Base-by-base conservation (phyloP, 2,113 vertebrate species). In the Fregata magnificens region DNA sequence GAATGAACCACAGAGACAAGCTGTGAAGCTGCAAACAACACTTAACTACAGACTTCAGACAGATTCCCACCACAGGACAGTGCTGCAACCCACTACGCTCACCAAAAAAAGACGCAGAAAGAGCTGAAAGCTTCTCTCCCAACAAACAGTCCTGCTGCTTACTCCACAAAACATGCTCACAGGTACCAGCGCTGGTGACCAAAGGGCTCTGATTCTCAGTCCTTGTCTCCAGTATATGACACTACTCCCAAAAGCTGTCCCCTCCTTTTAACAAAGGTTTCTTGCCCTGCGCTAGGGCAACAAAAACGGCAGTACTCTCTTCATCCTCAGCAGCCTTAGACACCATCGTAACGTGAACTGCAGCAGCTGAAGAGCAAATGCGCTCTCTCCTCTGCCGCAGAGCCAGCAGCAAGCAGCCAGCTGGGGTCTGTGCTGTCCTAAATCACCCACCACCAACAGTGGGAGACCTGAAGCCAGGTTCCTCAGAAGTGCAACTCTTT, bases 331-430 rank as follows among this genome's bases (percentile, higher is more conserved):
- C 26, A 78, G 78, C 25, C 87, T 59, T 14, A 31, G 62, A 11
- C 52, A 83, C n/a, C 66, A 13, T 9, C 8, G 0, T 12, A 76
- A 58, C 3, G 4, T 1, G 2, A 59, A 32, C 38, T 25, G 45
- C 63, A 62, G 73, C 63, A 61, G n/a, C 31, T 26, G 32, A 85
- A 74, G 38, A 53, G 50, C 32, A 67, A 47, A 62, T 0, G 4
- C 1, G 1, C 13, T 38, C 20, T 49, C 72, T 65, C 17, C 34
- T 53, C 74, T 58, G 65, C 58, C 36, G 40, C 42, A 59, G 34
- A 81, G 42, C 65, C 22, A 67, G 69, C 20, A 70, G 49, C 2
- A 10, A 50, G 47, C 0, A 0, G 11, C 36, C 52, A 67, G 52
- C 8, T 66, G 82, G 29, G 22, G 8, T 12, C 13, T 56, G 58